phyloP scores from a whole-genome alignment of 2,888 invertebrate genomes.

The Lasioglossum marginatum region DNA sequence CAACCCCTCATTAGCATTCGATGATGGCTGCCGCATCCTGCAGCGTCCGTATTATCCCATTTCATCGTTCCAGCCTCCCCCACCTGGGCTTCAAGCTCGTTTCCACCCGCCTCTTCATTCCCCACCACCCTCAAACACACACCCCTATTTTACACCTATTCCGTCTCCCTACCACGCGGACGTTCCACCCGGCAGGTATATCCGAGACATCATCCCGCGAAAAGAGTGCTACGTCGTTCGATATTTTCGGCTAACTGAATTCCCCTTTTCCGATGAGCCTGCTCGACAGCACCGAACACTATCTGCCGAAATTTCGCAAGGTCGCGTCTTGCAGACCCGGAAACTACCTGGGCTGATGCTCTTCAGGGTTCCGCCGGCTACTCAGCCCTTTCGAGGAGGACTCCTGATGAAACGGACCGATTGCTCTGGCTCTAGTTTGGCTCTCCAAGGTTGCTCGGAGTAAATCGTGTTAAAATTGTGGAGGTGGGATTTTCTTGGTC shows the following conservation, averaged over 20 bases:
- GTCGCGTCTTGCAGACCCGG: not conserved
- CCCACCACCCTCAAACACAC: slow-evolving; percentile 6
- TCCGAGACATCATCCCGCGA: slow-evolving; percentile 37
- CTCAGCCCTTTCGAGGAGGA: not conserved
- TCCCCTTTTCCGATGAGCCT: slow-evolving; percentile 16
- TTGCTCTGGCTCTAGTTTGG: not conserved
- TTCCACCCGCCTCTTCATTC: slow-evolving; percentile 49
- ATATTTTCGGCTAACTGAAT: slow-evolving; percentile 40
- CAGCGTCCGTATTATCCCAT: slow-evolving; percentile 81
- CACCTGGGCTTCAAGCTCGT: slow-evolving; percentile 71
- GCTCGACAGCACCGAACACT: not conserved
- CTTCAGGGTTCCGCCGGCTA: not conserved
- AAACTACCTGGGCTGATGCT: not conserved
- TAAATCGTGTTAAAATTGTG: not conserved
- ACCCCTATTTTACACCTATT: slow-evolving; percentile 49
- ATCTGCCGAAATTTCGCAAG: slow-evolving; percentile 1
- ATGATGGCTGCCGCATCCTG: slow-evolving; percentile 84
- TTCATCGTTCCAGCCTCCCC: slow-evolving; percentile 73
- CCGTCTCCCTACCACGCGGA: slow-evolving; percentile 26
- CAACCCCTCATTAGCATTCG: slow-evolving; percentile 85
- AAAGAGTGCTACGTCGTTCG: slow-evolving; percentile 35
- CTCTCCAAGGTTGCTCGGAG: not conserved
- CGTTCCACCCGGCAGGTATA: slow-evolving; percentile 50
- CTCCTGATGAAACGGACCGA: not conserved
- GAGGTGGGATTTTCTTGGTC: not conserved